Evolutionary conservation across 37 sponge, comb jelly and placozoan genomes (phyloP).

Genomic region (Spongilla lacustris): DNA sequence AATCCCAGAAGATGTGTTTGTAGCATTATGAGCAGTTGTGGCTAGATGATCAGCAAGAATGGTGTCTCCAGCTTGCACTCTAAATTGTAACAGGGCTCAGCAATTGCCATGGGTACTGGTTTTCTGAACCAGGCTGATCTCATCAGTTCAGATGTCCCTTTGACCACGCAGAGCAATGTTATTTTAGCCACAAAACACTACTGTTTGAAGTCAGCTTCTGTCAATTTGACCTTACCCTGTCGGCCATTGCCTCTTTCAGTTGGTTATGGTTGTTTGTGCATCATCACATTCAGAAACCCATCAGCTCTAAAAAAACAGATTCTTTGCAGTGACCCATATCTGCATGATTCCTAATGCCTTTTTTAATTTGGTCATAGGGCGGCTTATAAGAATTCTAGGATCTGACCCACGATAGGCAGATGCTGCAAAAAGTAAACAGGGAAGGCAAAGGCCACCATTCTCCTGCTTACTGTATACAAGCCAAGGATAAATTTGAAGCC

Average conservation of each 20-base stretch:
- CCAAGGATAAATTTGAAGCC: constrained; percentile 25
- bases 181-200: constrained; percentile 37
- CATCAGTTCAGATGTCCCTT: constrained; percentile 37
- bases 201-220: constrained; percentile 23
- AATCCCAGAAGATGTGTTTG: constrained; percentile 23
- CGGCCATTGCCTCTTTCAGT: constrained; percentile 12
- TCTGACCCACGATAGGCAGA: constrained; percentile 23
- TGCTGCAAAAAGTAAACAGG: constrained; percentile 57
- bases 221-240: constrained; percentile 16
- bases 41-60: constrained; percentile 11
- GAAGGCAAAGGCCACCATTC: constrained; percentile 61
- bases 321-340: constrained; percentile 48
- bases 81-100: constrained; percentile 17
- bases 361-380: constrained; percentile 33
- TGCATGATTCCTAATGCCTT: constrained; percentile 46
- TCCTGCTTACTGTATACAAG: constrained; percentile 51
- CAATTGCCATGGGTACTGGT: constrained; percentile 28
- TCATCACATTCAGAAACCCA: constrained; percentile 43
- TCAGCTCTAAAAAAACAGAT: constrained; percentile 46
- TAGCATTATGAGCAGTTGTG: constrained; percentile 31
- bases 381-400: constrained; percentile 24
- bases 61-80: constrained; percentile 34
- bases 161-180: constrained; percentile 69
- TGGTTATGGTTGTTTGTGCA: constrained; percentile 23
- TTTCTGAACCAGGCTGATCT: not conserved